These are phyloP conservation scores for Tinamus guttatus DNA, from an alignment of 2,113 vertebrate species.

Conservation along the genomic window DNA sequence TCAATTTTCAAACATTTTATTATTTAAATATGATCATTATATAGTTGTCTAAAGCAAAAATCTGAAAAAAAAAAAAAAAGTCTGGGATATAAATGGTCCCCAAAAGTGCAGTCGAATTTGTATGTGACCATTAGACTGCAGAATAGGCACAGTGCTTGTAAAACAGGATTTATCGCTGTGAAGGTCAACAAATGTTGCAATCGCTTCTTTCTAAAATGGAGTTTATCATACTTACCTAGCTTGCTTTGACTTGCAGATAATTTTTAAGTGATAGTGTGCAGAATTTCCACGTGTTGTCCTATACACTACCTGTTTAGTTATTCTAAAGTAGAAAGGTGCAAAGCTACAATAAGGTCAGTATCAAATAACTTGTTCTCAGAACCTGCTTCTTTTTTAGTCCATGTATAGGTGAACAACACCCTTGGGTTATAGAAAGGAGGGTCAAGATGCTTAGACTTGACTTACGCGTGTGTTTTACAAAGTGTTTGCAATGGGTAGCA, in stretches of 20 bases:
- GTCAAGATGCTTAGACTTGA: background rate
- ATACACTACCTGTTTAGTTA: background rate
- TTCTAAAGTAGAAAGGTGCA: background rate
- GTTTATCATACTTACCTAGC: background rate
- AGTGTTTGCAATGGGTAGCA: background rate
- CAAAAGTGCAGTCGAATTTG: background rate
- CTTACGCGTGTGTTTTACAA: background rate
- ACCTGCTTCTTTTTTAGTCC: background rate
- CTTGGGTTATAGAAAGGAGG: background rate
- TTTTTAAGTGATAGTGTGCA: background rate
- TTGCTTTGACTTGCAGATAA: background rate
- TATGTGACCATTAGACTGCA: background rate
- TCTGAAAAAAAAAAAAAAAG: background rate
- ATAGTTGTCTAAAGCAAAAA: background rate
- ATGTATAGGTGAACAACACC: background rate
- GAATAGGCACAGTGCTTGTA: background rate
- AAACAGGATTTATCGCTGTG: background rate
- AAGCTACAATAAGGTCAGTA: background rate
- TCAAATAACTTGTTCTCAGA: background rate
- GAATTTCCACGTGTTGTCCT: background rate
- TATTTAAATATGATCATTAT: background rate
- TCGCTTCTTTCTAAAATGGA: background rate
- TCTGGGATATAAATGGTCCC: background rate
- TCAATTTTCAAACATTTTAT: background rate
- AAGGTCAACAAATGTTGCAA: conserved; percentile 8